Evolutionary conservation across 37 sponge, comb jelly and placozoan species (phyloP).

Genomic region (Cladorhizidae sp.): DNA sequence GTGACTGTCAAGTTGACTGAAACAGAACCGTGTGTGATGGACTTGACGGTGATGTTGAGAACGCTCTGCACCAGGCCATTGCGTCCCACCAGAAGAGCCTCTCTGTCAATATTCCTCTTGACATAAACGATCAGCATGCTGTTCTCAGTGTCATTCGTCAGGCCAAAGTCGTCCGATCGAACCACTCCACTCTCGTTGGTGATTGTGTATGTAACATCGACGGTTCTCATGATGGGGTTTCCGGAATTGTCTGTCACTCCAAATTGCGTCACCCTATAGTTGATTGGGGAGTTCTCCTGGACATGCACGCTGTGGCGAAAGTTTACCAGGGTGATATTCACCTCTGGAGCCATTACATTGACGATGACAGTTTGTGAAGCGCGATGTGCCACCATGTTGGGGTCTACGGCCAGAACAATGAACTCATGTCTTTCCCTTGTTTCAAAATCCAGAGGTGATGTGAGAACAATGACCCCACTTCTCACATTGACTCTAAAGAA

Average conservation of each 20-base stretch:
- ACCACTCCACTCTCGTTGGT: neutral
- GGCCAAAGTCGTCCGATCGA: neutral
- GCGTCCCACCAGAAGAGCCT: neutral
- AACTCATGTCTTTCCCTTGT: neutral
- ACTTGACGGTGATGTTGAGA: neutral
- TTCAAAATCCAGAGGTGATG: conserved; percentile 43
- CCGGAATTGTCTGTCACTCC: conserved; percentile 12
- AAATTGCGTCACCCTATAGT: conserved; percentile 15
- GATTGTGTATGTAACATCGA: neutral
- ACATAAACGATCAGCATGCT: conserved; percentile 2
- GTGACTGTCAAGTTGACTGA: conserved; percentile 48
- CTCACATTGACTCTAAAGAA: conserved; percentile 11
- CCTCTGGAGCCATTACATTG: neutral
- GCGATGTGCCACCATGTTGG: neutral
- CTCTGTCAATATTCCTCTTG: neutral
- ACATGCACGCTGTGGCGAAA: conserved; percentile 10
- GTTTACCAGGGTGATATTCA: conserved; percentile 21
- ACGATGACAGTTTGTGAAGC: neutral
- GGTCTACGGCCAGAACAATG: conserved; percentile 37
- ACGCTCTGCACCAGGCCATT: neutral
- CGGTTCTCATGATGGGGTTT: neutral
- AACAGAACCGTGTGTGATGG: conserved; percentile 11
- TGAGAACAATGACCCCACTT: conserved; percentile 38
- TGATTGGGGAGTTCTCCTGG: conserved; percentile 15
- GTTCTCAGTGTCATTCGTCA: neutral